These are phyloP conservation scores for Vanessa tameamea DNA, from an alignment of 1,140 invertebrate genomes.

Conservation along the genomic window DNA sequence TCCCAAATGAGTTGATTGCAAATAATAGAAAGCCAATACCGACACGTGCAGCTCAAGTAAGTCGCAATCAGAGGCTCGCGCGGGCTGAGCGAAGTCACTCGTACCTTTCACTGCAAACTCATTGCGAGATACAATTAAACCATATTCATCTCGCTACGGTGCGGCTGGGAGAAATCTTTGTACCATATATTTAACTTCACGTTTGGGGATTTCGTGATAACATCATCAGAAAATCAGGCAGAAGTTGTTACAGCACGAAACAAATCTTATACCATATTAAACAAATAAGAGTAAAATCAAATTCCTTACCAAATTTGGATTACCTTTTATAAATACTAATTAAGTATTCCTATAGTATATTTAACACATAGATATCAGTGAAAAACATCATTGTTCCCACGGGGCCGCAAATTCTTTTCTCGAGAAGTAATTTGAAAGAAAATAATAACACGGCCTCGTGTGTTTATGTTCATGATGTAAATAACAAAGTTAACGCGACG, in stretches of 20 bases:
- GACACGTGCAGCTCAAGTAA: slow-evolving; percentile 9
- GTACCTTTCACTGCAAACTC: slow-evolving; percentile 9
- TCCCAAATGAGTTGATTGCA: not conserved
- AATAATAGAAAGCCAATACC: slow-evolving; percentile 11
- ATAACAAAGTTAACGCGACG: not conserved
- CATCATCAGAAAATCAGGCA: too few relatives aligned
- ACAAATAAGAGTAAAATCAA: too few relatives aligned
- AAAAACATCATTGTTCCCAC: not conserved
- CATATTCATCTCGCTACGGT: not conserved
- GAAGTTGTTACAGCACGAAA: too few relatives aligned
- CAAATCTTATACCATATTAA: too few relatives aligned
- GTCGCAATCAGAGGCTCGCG: not conserved
- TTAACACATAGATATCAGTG: too few relatives aligned
- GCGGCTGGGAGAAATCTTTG: not conserved
- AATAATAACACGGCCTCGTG: not conserved
- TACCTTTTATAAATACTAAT: too few relatives aligned
- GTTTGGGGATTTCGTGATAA: not conserved
- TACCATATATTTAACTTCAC: not conserved
- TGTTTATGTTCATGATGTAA: not conserved
- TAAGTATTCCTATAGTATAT: too few relatives aligned
- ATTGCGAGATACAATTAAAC: slow-evolving; percentile 12
- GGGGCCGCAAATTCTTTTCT: not conserved
- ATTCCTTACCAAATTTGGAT: too few relatives aligned
- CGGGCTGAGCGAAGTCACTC: not conserved
- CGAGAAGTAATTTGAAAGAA: not conserved